Base-by-base conservation (phyloP, 2,797 vertebrate genomes). In the Uromys caudimaculatus region DNA sequence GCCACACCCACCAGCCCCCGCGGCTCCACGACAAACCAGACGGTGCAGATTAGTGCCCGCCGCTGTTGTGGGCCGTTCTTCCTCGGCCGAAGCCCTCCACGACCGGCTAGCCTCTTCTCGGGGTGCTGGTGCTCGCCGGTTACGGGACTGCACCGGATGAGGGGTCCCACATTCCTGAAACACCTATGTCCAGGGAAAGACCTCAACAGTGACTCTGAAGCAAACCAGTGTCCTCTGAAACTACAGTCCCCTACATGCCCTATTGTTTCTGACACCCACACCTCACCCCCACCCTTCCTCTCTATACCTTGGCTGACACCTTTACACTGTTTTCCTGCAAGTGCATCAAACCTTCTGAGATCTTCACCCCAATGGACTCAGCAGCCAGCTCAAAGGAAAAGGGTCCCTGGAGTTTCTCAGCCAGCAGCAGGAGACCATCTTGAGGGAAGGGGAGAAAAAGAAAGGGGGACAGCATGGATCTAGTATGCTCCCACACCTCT, bases 261-360 rank as follows among this genome's bases (percentile, higher is more conserved):
- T 38, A 38, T 44, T 14, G 32, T 54, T 54, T 83, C 69, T 60
- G 64, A 92, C 62, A 62, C 29, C 62, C 54, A 44, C 56, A 21
- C 38, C 29, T 50, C 10, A 14, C 14, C 12, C 41, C 38, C 50
- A 56, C 7, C 52, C 8, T 67, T 71, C 58, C 75, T 67, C 77
- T 21, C 73, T 12, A 2, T 98, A 99, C 99, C 99, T 99, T 99
- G 38, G 98, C 98, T 67, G 99, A 99, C 95, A 99, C 98, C 97
- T 98, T 98, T 62, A 99, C 98, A 10, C 99, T 99, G 98, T 99
- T 99, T 96, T 99, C 99, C 98, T 99, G 99, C 98, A 99, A 98
- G 97, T 99, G 98, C 99, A 99, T 99, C 96, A 99, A 99, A 79
- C 98, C 99, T 97, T 99, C 99, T 0, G 99, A 99, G 97, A 99